Evolutionary conservation across 2,113 vertebrate species (phyloP), one percentile per base, ranked within the genome.

Genomic region (Aspiorhynchus laticeps): DNA sequence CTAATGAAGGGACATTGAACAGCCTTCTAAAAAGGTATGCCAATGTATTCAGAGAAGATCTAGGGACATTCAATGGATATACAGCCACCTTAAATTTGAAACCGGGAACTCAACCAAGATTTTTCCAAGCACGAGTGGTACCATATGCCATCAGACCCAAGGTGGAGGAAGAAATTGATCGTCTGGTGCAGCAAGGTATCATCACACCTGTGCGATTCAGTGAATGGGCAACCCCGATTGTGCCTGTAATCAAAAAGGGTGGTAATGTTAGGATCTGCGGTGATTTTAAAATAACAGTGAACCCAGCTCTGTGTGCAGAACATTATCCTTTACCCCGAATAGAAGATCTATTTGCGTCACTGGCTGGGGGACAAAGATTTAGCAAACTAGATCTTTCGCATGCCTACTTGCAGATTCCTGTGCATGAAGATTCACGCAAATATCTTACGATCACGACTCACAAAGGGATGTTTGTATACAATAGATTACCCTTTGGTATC

Each of bases 271-370:
- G 79, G 36, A 69, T 88, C 2, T 87, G 82, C 28, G 53, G 79
- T 7, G 80, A 88, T 5, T 88, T 88, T n/a, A 83, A 88, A 21
- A 59, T 84, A 10, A 84, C 63, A 1, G 21, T 85, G 3, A 86
- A 87, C 10, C 74, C 80, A 26, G 63, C 63, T 26, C 65, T 89
- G 5, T 86, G 78, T 73, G 71, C 7, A 2, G 83, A 88, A 69
- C 26, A 88, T 21, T 86, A 90, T 31, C 81, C 76, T 4, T 48
- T 89, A 36, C 83, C 73, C 0, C 17, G 33, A 1, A 87, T 86
- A 10, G 85, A 90, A 10, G 69, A 88, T 69, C 0, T 90, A 2
- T 86, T 87, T 71, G 69, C 85, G 9, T 86, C 76, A 26, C 51
- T 87, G 19, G 28, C 56, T 1, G 76, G 82, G 1, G 76, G 75